Conservation (phyloP, 2,113 vertebrate species). For the Gallinago undulata region DNA sequence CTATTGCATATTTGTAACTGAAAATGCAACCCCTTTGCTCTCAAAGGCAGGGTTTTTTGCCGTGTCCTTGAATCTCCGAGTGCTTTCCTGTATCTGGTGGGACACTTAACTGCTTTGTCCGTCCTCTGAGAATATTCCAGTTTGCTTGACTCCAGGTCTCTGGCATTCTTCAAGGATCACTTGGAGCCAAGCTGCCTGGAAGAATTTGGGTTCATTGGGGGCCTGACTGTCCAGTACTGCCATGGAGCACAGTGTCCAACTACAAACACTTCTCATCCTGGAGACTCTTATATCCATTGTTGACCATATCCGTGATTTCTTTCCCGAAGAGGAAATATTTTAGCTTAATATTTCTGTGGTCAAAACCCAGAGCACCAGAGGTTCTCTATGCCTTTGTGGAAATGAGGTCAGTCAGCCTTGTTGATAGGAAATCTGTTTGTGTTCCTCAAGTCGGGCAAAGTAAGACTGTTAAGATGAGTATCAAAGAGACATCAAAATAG, state of each 20-base stretch:
- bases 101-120: not conserved
- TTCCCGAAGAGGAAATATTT: not conserved
- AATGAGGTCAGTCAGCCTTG: not conserved
- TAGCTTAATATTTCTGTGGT: not conserved
- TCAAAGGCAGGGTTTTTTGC: not conserved
- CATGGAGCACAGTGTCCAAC: not conserved
- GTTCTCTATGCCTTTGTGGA: not conserved
- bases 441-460: not conserved
- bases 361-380: not conserved
- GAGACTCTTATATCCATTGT: not conserved
- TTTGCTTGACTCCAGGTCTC: constrained; percentile 14
- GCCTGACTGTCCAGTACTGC: not conserved
- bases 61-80: not conserved
- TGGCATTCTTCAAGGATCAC: constrained; percentile 43
- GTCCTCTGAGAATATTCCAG: not conserved
- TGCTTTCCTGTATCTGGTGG: not conserved
- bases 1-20: not conserved
- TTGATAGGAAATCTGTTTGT: not conserved
- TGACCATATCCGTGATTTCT: not conserved
- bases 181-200: constrained; percentile 39
- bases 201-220: not conserved
- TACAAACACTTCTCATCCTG: not conserved
- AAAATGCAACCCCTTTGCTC: not conserved
- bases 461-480: not conserved
- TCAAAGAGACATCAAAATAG: not conserved